These are phyloP conservation scores for Cremastobaeus sp. DNA, from an alignment of 2,888 invertebrate species.

Conservation along the genomic window DNA sequence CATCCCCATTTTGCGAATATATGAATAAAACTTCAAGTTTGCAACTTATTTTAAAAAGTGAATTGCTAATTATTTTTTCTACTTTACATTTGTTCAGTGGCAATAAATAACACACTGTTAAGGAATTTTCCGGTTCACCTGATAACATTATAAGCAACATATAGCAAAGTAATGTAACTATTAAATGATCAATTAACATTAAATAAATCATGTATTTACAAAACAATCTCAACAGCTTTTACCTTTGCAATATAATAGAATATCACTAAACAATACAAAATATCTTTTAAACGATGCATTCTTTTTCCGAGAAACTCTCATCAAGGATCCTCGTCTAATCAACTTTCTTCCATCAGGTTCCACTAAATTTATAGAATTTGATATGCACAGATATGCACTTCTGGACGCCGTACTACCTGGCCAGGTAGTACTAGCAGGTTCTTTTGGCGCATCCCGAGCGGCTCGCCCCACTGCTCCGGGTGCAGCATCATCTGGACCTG, in stretches of 20 bases:
- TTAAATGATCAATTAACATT: too few species aligned
- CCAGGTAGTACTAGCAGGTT: conserved; percentile 90
- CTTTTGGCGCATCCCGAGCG: conserved; percentile 91
- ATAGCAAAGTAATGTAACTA: too few species aligned
- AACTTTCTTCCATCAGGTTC: conserved; percentile 85
- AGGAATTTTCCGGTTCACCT: conserved; percentile 81
- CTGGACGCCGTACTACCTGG: conserved; percentile 85
- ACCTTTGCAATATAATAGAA: conserved; percentile 85
- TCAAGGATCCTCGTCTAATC: conserved; percentile 83
- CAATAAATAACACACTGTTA: conserved; percentile 84
- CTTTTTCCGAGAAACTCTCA: conserved; percentile 80
- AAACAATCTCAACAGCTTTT: too few species aligned
- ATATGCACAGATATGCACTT: conserved; percentile 88
- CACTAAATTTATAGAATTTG: conserved; percentile 82
- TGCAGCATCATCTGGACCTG: conserved; percentile 90
- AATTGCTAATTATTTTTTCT: conserved; percentile 80
- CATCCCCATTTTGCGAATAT: conserved; percentile 80
- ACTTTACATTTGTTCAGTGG: conserved; percentile 86
- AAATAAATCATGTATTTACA: too few species aligned
- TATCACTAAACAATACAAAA: conserved; percentile 86
- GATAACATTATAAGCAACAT: too few species aligned
- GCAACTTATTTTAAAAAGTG: conserved; percentile 82
- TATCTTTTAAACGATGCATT: conserved; percentile 79
- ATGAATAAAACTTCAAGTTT: conserved; percentile 81
- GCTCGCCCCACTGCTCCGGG: conserved; percentile 83